phyloP scores from a whole-genome alignment of 1,140 invertebrate genomes.

The Asobara japonica region DNA sequence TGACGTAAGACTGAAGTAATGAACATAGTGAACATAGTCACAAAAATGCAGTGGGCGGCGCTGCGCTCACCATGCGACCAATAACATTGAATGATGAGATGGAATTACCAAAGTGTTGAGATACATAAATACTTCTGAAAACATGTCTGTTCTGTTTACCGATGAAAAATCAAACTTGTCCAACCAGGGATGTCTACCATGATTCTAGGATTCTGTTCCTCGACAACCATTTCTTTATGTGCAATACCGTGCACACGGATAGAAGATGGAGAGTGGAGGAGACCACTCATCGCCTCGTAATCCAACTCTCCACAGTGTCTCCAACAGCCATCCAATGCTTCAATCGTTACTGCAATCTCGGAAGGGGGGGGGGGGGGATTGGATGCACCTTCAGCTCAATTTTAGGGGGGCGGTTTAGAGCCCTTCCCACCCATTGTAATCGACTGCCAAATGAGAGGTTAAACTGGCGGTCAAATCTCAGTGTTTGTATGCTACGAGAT shows the following conservation, averaged over 20 bases:
- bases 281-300: conserved; percentile 32
- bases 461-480: conserved; percentile 48
- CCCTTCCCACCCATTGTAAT: conserved; percentile 52
- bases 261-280: neutral
- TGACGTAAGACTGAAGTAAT: no score
- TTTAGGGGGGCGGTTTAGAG: conserved; percentile 36
- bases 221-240: no score
- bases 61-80: no score
- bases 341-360: neutral
- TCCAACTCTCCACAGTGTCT: conserved; percentile 8
- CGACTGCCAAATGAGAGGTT: conserved; percentile 55
- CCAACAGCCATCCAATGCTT: conserved; percentile 11
- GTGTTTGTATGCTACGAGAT: neutral
- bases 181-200: no score
- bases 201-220: no score
- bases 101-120: no score
- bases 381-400: neutral
- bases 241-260: neutral
- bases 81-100: no score
- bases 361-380: neutral
- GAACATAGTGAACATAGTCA: no score
- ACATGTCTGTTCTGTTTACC: no score
- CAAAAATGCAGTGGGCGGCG: no score
- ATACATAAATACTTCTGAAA: no score
- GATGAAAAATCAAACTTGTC: no score